Conservation (phyloP, 2,797 vertebrate genomes). For the Tokudaia tokunoshimensis region DNA sequence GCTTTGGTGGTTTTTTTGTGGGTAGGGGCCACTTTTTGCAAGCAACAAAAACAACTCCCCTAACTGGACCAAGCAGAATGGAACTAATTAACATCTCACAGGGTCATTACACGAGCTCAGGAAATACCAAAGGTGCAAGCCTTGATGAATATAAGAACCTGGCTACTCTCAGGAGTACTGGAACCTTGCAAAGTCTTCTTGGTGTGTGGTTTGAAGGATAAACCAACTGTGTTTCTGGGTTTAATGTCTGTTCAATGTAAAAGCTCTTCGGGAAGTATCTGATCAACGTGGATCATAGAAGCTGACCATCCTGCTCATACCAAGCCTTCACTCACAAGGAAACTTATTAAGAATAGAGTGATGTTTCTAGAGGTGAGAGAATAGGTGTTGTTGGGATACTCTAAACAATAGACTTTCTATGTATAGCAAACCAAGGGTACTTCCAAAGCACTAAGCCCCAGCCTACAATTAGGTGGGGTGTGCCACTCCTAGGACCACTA, state of each 20-base stretch:
- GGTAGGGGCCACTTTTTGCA: too few relatives aligned
- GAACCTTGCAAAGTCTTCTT: not conserved
- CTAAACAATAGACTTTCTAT: not conserved
- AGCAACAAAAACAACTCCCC: not conserved
- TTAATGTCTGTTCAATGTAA: not conserved
- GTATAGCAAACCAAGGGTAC: not conserved
- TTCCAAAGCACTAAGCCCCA: not conserved
- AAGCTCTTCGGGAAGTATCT: not conserved
- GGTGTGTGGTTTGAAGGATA: not conserved
- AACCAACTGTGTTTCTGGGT: not conserved
- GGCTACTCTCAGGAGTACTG: not conserved
- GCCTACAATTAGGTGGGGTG: not conserved
- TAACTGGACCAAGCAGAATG: not conserved
- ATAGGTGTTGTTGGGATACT: not conserved
- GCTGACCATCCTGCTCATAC: not conserved
- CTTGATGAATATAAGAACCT: not conserved
- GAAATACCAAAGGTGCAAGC: not conserved
- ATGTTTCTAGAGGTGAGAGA: not conserved
- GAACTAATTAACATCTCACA: not conserved
- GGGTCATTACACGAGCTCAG: not conserved
- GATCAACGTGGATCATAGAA: not conserved
- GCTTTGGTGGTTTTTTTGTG: rapidly evolving
- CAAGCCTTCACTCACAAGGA: not conserved
- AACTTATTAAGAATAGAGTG: not conserved
- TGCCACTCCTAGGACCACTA: not conserved